Evolutionary conservation across 2,888 invertebrate species (phyloP), one percentile per base, ranked within the genome.

Genomic region (Eupeodes latifasciatus): DNA sequence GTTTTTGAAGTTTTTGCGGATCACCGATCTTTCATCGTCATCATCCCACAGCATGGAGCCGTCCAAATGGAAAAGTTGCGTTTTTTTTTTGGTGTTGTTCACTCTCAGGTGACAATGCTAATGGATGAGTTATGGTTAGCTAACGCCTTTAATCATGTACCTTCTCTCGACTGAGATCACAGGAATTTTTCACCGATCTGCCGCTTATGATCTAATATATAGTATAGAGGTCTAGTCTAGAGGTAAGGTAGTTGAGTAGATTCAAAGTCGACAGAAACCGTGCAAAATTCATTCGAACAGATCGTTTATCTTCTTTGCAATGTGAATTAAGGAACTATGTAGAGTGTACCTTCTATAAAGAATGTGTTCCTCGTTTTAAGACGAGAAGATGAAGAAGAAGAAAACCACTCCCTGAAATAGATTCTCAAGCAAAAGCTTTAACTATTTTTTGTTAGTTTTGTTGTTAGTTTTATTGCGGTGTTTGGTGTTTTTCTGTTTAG

Each of bases 91-190:
- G 27, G 27, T 27, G 27, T 47, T 16, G n/a, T 62, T 40, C 40
- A 9, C 27, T 19, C 72, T 61, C 49, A 81, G 87, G 84, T 87
- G 87, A 87, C 87, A 87, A 74, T 87, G 55, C 84, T 81, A 87
- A 84, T 87, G 87, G 80, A 87, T 87, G 87, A 87, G 80, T 87
- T 87, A 87, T 87, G 72, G 84, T 84, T 77, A 61, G 84, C 87
- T 77, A 87, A 87, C 87, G 87, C 87, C 87, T 87, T 67, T 81
- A 69, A 71, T 76, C 83, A 55, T 76, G 55, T 66, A 78, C 40
- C 69, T 57, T 19, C 53, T 79, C 64, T 40, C 72, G 34, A 49
- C 27, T 14, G 9, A 83, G 86, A 87, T 87, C 86, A 87, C 57
- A 83, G 80, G 66, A 72, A 84, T 87, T 66, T 67, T 57, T 80